Percentiles rank a stretch among this genome's conserved stretches.
Evolutionary conservation across 1,140 invertebrate species (phyloP).

Genomic region (Euwallacea similis): DNA sequence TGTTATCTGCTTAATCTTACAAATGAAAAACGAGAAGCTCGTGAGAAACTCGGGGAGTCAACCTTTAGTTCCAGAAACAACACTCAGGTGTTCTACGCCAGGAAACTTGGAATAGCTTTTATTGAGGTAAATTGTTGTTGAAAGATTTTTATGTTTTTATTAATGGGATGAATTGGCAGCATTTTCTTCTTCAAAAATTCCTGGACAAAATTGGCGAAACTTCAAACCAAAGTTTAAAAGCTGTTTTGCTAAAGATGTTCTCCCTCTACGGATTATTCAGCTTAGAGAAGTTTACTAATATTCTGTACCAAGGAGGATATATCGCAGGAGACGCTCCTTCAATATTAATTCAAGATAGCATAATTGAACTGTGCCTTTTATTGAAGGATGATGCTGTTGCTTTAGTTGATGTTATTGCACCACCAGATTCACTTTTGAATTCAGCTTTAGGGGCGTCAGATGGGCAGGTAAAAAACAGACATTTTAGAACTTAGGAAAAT

Average conservation of each 20-base stretch:
- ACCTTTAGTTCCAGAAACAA: conserved; percentile 78
- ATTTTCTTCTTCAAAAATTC: conserved; percentile 64
- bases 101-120: conserved; percentile 74
- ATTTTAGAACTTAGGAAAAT: conserved; percentile 54
- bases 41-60: conserved; percentile 61
- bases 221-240: conserved; percentile 54
- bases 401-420: conserved; percentile 82
- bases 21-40: conserved; percentile 61
- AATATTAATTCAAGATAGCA: conserved; percentile 57
- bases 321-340: conserved; percentile 56
- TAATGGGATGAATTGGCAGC: conserved; percentile 54
- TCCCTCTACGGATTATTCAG: conserved; percentile 71
- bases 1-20: conserved; percentile 77
- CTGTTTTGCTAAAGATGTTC: conserved; percentile 67
- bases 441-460: conserved; percentile 79
- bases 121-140: conserved; percentile 49
- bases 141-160: neutral
- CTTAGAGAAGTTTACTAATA: conserved; percentile 68
- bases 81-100: conserved; percentile 80
- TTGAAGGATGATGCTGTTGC: conserved; percentile 73
- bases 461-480: conserved; percentile 62
- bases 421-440: conserved; percentile 82
- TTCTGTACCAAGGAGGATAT: conserved; percentile 76
- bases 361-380: conserved; percentile 63
- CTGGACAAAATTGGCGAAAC: conserved; percentile 59